A percentile compares a stretch with the other conserved stretches of the same genome.
phyloP scores from a whole-genome alignment of 2,888 invertebrate species.

The Caenorhabditis sp. region DNA sequence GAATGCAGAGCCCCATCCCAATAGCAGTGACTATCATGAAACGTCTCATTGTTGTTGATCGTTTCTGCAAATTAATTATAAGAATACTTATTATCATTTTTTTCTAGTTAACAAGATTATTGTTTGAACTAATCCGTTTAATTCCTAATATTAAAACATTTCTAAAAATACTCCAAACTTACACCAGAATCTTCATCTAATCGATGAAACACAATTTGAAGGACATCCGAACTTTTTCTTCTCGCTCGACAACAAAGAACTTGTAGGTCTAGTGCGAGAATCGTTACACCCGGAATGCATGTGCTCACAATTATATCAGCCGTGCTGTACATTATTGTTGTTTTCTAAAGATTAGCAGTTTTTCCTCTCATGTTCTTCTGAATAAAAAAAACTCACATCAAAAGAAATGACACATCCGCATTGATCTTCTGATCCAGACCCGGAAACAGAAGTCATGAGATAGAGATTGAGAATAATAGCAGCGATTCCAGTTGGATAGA shows the following conservation, averaged over 20 bases:
- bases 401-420: slow-evolving; percentile 31
- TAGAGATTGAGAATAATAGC: slow-evolving; percentile 47
- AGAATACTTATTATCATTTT: not conserved
- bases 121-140: not conserved
- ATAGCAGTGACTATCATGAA: slow-evolving; percentile 60
- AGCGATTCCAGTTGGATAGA: slow-evolving; percentile 29
- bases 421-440: slow-evolving; percentile 10
- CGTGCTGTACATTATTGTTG: slow-evolving; percentile 29
- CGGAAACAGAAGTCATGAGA: slow-evolving; percentile 37
- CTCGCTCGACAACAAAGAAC: slow-evolving; percentile 57
- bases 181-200: slow-evolving; percentile 59
- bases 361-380: not conserved
- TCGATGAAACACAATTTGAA: slow-evolving; percentile 64
- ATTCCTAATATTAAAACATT: no score
- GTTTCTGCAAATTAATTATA: slow-evolving; percentile 26
- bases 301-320: slow-evolving; percentile 56
- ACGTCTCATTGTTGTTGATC: slow-evolving; percentile 43
- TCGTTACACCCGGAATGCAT: slow-evolving; percentile 45
- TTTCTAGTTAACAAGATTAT: not conserved
- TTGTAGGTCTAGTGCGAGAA: slow-evolving; percentile 51
- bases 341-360: slow-evolving; percentile 20
- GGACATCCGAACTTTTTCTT: slow-evolving; percentile 52
- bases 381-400: slow-evolving; percentile 34
- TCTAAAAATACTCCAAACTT: not conserved
- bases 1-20: slow-evolving; percentile 49